phyloP scores from a whole-genome alignment of 2,888 invertebrate genomes.

The Athetis lepigone region DNA sequence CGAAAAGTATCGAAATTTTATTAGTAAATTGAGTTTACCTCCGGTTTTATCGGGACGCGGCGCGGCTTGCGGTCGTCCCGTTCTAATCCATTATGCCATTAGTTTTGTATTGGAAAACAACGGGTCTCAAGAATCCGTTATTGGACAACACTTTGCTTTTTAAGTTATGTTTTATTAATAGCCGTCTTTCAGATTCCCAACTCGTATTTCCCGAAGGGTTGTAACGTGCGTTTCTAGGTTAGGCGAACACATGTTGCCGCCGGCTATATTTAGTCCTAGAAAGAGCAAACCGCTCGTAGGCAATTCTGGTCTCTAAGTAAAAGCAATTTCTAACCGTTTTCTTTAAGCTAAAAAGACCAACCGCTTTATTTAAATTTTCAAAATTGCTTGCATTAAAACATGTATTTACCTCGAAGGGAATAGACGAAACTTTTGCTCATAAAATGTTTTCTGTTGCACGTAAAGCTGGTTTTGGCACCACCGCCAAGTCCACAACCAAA shows the following conservation, averaged over 20 bases:
- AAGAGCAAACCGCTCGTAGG: background rate
- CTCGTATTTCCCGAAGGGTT: background rate
- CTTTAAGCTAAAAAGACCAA: background rate
- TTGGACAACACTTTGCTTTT: constrained; percentile 36
- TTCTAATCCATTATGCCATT: constrained; percentile 57
- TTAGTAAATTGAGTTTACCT: constrained; percentile 58
- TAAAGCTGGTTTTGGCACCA: constrained; percentile 34
- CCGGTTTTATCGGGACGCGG: constrained; percentile 38
- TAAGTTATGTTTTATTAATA: constrained; percentile 34
- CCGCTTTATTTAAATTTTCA: background rate
- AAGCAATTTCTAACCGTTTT: background rate
- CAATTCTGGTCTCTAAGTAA: background rate
- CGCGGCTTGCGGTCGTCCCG: constrained; percentile 39
- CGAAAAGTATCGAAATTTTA: constrained; percentile 53
- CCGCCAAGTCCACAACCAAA: constrained; percentile 35
- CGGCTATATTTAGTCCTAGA: background rate
- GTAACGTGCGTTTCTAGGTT: background rate
- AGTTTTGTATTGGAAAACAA: constrained; percentile 52
- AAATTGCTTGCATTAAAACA: background rate
- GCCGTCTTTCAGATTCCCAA: background rate
- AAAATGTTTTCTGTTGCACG: constrained; percentile 35
- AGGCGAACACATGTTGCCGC: background rate
- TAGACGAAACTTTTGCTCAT: constrained; percentile 28
- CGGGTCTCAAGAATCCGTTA: constrained; percentile 14
- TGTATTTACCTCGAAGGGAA: constrained; percentile 14